Conservation (phyloP, 2,797 vertebrate genomes). For the Agapornis canus region DNA sequence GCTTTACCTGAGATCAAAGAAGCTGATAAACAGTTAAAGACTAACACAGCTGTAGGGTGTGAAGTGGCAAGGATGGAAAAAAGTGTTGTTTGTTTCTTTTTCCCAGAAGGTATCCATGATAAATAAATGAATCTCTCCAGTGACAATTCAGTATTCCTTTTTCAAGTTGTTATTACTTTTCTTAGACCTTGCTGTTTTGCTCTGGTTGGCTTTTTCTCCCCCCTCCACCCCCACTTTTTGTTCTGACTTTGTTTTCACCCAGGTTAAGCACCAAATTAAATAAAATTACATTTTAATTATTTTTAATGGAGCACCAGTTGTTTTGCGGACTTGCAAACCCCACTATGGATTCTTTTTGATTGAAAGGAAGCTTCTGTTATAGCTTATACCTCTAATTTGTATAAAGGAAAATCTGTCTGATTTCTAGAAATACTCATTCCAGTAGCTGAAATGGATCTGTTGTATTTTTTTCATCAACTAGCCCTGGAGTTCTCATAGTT, state of each 20-base stretch:
- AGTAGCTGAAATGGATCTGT: neutral
- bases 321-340: neutral
- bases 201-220: neutral
- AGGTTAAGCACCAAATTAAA: neutral
- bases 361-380: neutral
- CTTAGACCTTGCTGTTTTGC: neutral
- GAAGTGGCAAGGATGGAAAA: neutral
- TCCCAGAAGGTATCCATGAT: neutral
- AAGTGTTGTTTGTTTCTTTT: too few species aligned
- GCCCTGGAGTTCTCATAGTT: neutral
- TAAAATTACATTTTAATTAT: neutral
- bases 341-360: neutral
- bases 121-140: neutral
- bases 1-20: neutral
- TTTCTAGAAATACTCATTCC: neutral
- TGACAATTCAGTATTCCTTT: neutral
- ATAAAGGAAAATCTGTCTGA: neutral
- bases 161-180: neutral
- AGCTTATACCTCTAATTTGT: neutral
- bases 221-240: too few species aligned
- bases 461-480: neutral
- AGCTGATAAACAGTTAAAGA: neutral
- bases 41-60: neutral
- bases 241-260: neutral
- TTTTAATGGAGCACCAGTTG: neutral